A percentile compares a stretch with the other conserved stretches of the same genome.
These are phyloP conservation scores for Bettongia penicillata DNA, from an alignment of 2,113 vertebrate species.

Conservation along the genomic window DNA sequence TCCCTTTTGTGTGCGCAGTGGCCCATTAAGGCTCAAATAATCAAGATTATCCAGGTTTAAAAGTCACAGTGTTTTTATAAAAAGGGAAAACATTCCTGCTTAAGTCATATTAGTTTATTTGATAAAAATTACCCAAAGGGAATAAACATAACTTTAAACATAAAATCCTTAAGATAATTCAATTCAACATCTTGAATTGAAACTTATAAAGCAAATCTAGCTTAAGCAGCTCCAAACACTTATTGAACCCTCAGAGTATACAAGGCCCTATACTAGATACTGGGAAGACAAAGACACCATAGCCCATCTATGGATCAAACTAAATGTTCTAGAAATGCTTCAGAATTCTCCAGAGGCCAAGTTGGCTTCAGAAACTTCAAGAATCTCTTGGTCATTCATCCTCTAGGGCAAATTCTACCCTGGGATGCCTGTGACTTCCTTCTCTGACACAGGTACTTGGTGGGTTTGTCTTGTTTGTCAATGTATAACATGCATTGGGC, in stretches of 20 bases:
- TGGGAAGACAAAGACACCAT: background rate
- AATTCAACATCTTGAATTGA: background rate
- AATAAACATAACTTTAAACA: background rate
- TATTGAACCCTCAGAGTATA: background rate
- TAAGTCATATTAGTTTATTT: conserved; percentile 44
- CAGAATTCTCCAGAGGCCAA: background rate
- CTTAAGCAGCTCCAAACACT: background rate
- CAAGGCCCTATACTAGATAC: background rate
- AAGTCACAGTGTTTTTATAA: background rate
- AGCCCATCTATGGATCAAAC: background rate
- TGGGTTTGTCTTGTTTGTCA: background rate
- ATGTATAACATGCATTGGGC: background rate
- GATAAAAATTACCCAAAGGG: conserved; percentile 25
- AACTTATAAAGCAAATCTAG: background rate
- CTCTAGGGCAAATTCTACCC: background rate
- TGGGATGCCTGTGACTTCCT: background rate
- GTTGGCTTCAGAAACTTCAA: background rate
- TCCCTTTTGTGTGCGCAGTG: conserved; percentile 39
- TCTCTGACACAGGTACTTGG: background rate
- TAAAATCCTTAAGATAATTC: background rate
- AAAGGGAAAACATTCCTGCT: background rate
- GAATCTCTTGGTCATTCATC: conserved; percentile 22
- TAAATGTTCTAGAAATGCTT: background rate
- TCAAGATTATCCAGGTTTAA: conserved; percentile 37
- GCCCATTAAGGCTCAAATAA: conserved; percentile 19